phyloP scores from a whole-genome alignment of 2,888 invertebrate genomes.

The Drosophila helvetica region DNA sequence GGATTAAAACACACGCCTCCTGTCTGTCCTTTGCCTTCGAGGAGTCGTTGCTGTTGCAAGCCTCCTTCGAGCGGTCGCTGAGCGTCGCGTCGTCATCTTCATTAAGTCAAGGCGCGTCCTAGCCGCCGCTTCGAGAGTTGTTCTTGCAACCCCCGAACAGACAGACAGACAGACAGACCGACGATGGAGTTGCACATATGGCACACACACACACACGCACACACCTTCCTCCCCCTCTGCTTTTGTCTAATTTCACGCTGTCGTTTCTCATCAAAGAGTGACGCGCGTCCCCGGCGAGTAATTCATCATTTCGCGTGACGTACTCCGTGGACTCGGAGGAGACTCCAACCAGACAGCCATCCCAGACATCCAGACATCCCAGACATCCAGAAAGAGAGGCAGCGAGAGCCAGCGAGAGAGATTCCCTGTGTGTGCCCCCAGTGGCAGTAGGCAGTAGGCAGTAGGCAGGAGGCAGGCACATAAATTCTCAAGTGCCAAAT shows the following conservation, averaged over 20 bases:
- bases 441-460: neutral
- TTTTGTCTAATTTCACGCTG: slow-evolving; percentile 80
- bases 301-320: slow-evolving; percentile 79
- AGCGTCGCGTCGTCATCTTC: slow-evolving; percentile 66
- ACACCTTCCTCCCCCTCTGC: slow-evolving; percentile 29
- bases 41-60: neutral
- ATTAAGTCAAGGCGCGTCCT: slow-evolving; percentile 74
- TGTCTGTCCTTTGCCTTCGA: slow-evolving; percentile 4
- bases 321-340: slow-evolving; percentile 53
- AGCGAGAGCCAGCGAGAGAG: neutral
- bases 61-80: slow-evolving; percentile 7
- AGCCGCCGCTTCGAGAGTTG: slow-evolving; percentile 2
- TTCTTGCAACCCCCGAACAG: slow-evolving; percentile 44
- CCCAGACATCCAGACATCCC: slow-evolving; percentile 14
- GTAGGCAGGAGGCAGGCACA: slow-evolving; percentile 49
- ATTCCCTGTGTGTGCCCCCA: slow-evolving; percentile 2
- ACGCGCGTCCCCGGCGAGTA: slow-evolving; percentile 80
- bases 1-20: slow-evolving; percentile 69
- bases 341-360: neutral
- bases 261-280: slow-evolving; percentile 77
- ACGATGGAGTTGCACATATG: slow-evolving; percentile 38
- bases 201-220: slow-evolving; percentile 25
- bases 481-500: slow-evolving; percentile 80
- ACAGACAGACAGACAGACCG: slow-evolving; percentile 53
- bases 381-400: neutral